Evolutionary conservation across 2,797 vertebrate species (phyloP).

Genomic region (Notoglanidium macrostoma): DNA sequence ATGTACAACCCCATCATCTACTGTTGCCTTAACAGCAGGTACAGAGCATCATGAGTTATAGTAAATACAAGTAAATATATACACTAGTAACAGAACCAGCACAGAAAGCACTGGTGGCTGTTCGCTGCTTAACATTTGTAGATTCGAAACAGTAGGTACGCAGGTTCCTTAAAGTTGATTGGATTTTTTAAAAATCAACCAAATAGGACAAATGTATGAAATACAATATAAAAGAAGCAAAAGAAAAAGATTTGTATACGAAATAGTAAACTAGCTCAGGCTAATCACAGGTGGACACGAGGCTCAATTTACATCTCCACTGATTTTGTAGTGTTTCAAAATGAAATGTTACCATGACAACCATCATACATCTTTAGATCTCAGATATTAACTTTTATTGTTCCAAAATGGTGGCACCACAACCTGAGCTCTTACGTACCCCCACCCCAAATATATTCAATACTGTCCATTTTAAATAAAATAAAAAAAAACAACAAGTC

Average conservation of each 20-base stretch:
- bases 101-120: background rate
- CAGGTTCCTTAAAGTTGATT: background rate
- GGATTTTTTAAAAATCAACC: background rate
- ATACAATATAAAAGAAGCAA: background rate
- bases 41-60: conserved; percentile 38
- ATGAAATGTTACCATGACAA: background rate
- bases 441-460: background rate
- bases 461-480: too few species aligned
- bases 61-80: background rate
- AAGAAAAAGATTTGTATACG: background rate
- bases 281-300: background rate
- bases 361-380: background rate
- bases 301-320: background rate
- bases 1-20: conserved; percentile 99
- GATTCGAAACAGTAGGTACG: background rate
- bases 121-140: background rate
- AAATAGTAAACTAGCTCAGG: background rate
- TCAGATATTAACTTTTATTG: too few species aligned
- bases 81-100: background rate
- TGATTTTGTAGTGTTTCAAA: background rate
- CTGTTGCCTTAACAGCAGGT: conserved; percentile 98
- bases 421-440: background rate
- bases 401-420: background rate
- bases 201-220: background rate
- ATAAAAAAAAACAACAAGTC: too few species aligned